These are phyloP conservation scores for Microcebus jonahi DNA, from an alignment of 2,113 vertebrate species.

Conservation along the genomic window DNA sequence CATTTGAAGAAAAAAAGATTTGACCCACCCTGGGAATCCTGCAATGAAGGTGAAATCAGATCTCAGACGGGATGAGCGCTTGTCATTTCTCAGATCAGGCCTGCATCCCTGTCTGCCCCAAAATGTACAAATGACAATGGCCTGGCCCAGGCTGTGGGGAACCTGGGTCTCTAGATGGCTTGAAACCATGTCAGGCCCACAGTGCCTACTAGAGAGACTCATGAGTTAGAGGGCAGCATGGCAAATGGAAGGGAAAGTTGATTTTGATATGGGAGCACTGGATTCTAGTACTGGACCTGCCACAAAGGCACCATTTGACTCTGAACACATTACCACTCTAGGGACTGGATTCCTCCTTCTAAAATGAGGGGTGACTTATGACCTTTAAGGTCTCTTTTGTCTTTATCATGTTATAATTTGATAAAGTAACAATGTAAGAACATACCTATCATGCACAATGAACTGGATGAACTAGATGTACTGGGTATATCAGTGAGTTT, in stretches of 20 bases:
- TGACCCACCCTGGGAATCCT: neutral
- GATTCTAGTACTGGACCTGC: neutral
- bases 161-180: neutral
- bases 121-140: neutral
- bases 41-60: constrained; percentile 5
- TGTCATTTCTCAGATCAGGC: constrained; percentile 13
- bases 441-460: neutral
- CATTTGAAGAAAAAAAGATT: neutral
- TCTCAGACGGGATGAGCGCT: constrained; percentile 37
- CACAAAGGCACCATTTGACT: neutral
- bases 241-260: neutral
- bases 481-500: neutral
- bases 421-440: constrained; percentile 33
- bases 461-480: neutral
- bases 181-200: neutral
- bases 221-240: neutral
- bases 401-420: neutral
- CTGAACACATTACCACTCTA: neutral
- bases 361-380: constrained; percentile 20
- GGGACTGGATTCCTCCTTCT: neutral
- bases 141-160: neutral
- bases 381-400: constrained; percentile 8
- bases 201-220: neutral
- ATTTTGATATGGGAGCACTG: neutral
- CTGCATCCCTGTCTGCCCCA: neutral